Percentiles rank a stretch among this genome's conserved stretches.
phyloP scores from a whole-genome alignment of 92 coral and sea anemone genomes.

The Virgularia gustaviana region DNA sequence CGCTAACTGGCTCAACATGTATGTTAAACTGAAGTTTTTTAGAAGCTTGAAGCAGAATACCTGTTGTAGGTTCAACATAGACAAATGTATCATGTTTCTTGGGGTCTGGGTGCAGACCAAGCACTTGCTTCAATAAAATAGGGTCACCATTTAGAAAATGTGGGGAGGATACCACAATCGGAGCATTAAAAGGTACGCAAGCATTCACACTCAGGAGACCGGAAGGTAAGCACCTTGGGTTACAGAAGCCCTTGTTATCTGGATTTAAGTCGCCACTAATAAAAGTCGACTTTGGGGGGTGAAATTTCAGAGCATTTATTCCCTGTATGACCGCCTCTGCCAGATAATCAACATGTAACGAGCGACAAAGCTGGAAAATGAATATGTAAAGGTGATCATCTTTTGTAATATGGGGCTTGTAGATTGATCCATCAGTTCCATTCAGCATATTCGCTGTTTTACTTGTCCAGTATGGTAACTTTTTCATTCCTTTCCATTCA shows the following conservation, averaged over 20 bases:
- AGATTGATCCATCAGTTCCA: slow-evolving; percentile 93
- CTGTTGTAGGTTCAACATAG: slow-evolving; percentile 72
- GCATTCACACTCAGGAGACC: slow-evolving; percentile 79
- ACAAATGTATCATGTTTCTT: slow-evolving; percentile 82
- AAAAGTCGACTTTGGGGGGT: slow-evolving; percentile 60
- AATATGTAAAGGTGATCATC: slow-evolving; percentile 71
- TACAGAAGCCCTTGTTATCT: slow-evolving; percentile 75
- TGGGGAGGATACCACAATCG: slow-evolving; percentile 81
- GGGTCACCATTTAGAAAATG: slow-evolving; percentile 82
- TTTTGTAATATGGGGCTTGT: slow-evolving; percentile 60
- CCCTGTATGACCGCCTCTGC: slow-evolving; percentile 43
- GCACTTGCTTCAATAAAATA: slow-evolving; percentile 52
- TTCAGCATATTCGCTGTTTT: slow-evolving; percentile 76
- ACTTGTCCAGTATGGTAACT: slow-evolving; percentile 67
- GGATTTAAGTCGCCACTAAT: slow-evolving; percentile 62
- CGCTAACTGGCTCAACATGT: slow-evolving; percentile 57
- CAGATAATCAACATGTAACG: slow-evolving; percentile 60
- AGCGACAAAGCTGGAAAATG: slow-evolving; percentile 76
- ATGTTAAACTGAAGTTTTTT: slow-evolving; percentile 80
- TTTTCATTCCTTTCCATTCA: slow-evolving; percentile 64
- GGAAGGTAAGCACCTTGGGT: slow-evolving; percentile 66
- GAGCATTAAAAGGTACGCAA: slow-evolving; percentile 70
- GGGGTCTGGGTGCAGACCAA: slow-evolving; percentile 67
- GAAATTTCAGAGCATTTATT: slow-evolving; percentile 59
- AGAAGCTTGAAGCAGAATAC: slow-evolving; percentile 67